Evolutionary conservation across 2,888 invertebrate genomes (phyloP).

Genomic region (Drosophila formosana): DNA sequence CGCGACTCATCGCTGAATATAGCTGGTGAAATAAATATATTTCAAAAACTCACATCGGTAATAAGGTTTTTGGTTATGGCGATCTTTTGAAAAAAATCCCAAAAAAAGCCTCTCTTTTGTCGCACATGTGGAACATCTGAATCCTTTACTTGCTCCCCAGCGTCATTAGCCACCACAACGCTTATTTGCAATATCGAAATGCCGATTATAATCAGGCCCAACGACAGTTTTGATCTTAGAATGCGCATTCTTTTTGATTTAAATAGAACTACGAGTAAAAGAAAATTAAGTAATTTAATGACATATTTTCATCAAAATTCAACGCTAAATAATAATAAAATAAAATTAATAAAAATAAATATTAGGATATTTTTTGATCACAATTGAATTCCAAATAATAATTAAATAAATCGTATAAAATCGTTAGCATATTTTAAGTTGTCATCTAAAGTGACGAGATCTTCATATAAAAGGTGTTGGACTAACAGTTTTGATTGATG

Average conservation of each 20-base stretch:
- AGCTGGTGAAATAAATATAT: neutral
- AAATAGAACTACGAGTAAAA: neutral
- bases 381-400: too few species aligned
- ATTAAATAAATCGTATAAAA: too few species aligned
- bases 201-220: conserved; percentile 26
- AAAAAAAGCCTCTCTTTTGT: conserved; percentile 79
- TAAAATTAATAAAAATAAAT: too few species aligned
- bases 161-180: conserved; percentile 10
- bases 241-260: neutral
- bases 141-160: neutral
- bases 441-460: too few species aligned
- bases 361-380: too few species aligned
- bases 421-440: too few species aligned
- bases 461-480: too few species aligned
- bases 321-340: too few species aligned
- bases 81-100: conserved; percentile 83
- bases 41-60: conserved; percentile 77
- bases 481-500: too few species aligned
- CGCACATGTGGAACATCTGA: conserved; percentile 63
- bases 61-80: conserved; percentile 81
- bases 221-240: conserved; percentile 7
- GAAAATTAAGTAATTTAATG: neutral
- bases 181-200: conserved; percentile 34
- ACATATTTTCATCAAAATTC: too few species aligned
- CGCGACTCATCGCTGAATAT: neutral